These are phyloP conservation scores for Harlomillsia oculata DNA, from an alignment of 1,140 invertebrate genomes.

Conservation along the genomic window DNA sequence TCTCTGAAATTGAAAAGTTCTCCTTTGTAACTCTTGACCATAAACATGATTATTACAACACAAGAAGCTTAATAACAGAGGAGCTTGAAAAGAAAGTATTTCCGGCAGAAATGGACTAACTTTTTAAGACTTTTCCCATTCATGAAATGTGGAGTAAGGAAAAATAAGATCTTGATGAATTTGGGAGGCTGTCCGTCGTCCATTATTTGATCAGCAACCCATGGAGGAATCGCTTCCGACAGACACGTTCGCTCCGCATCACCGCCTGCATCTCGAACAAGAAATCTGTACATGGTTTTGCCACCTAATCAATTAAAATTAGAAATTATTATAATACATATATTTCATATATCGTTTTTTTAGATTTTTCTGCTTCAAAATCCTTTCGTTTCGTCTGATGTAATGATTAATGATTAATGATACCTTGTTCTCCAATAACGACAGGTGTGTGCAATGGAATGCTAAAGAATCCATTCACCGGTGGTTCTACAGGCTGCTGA, in stretches of 20 bases:
- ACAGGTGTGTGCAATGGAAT: constrained; percentile 92
- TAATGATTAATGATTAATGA: constrained; percentile 34
- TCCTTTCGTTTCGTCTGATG: no score
- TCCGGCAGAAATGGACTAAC: constrained; percentile 46
- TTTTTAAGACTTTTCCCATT: constrained; percentile 90
- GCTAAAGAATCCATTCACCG: constrained; percentile 74
- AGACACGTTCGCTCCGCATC: constrained; percentile 87
- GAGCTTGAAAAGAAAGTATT: not conserved
- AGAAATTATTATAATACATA: no score
- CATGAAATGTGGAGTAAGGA: constrained; percentile 81
- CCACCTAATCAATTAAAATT: no score
- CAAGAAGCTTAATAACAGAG: not conserved
- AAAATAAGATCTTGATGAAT: constrained; percentile 96
- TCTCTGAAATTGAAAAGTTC: constrained; percentile 56
- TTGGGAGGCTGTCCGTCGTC: constrained; percentile 89
- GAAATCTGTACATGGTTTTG: constrained; percentile 75
- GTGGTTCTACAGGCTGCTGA: constrained; percentile 44
- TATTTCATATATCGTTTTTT: no score
- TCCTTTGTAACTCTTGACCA: not conserved
- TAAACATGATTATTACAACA: not conserved
- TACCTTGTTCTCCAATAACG: constrained; percentile 69
- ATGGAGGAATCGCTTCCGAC: constrained; percentile 88
- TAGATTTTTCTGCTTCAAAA: no score
- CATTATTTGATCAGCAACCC: constrained; percentile 83
- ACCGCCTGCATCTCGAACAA: constrained; percentile 87